phyloP scores from a whole-genome alignment of 92 coral and sea anemone genomes.

The Zoanthus sansibaricus region DNA sequence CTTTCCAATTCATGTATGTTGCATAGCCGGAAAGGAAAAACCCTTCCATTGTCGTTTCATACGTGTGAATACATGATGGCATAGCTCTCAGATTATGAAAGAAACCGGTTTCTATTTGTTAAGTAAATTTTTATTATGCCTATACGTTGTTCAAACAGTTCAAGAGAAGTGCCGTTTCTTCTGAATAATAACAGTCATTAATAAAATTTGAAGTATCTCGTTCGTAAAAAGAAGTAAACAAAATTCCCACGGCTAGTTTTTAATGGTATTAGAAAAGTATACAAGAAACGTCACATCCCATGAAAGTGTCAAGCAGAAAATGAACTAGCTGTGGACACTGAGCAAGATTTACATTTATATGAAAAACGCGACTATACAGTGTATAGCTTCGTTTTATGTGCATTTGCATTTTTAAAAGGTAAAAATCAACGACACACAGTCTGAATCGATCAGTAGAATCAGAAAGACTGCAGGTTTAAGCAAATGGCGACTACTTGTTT shows the following conservation, averaged over 20 bases:
- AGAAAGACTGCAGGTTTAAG: neutral
- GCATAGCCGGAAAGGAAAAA: neutral
- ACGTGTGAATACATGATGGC: neutral
- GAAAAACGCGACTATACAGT: too few species aligned
- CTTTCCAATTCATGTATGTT: neutral
- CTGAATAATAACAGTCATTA: constrained; percentile 33
- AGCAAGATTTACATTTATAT: neutral
- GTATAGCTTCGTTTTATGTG: neutral
- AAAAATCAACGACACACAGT: neutral
- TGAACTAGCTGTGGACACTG: neutral
- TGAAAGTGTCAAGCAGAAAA: neutral
- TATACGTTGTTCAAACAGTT: constrained; percentile 40
- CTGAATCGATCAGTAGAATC: neutral
- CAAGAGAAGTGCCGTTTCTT: constrained; percentile 23
- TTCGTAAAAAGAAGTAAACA: constrained; percentile 9
- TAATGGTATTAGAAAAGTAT: neutral
- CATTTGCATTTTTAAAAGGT: too few species aligned
- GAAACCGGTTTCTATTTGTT: constrained; percentile 44
- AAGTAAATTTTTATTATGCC: constrained; percentile 47
- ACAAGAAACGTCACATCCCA: neutral
- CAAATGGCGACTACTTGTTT: neutral
- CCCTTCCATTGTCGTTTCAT: neutral
- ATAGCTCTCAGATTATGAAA: neutral
- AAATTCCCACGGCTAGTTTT: constrained; percentile 5
- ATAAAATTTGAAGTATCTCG: constrained; percentile 28